Evolutionary conservation across 2,113 vertebrate genomes (phyloP).

Genomic region (Mellivora capensis): DNA sequence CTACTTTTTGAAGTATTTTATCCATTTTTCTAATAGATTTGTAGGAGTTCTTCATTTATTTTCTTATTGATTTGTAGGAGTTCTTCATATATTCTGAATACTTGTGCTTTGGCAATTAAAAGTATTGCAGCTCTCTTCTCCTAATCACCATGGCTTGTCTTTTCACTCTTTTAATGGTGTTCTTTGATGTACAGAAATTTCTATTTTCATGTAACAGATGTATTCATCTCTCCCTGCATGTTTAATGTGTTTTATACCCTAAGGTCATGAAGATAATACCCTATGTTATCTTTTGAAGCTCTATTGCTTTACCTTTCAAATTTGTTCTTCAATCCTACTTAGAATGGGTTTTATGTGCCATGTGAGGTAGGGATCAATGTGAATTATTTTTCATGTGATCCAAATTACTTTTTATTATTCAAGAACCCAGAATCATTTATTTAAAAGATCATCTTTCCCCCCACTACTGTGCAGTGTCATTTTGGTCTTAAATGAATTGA

Average conservation of each 20-base stretch:
- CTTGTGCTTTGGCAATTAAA: background rate
- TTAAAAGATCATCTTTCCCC: background rate
- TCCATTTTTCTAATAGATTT: background rate
- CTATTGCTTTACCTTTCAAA: background rate
- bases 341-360: background rate
- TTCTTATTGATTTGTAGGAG: background rate
- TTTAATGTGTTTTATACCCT: background rate
- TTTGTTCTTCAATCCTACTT: background rate
- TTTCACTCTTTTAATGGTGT: background rate
- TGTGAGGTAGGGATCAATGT: background rate
- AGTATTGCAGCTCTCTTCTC: background rate
- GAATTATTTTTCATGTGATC: background rate
- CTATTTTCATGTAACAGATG: background rate
- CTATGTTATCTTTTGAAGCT: background rate
- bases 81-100: background rate
- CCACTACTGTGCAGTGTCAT: background rate
- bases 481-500: background rate
- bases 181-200: background rate
- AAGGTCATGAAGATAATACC: background rate
- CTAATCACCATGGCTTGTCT: background rate
- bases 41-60: background rate
- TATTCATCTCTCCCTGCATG: background rate
- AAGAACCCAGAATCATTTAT: background rate
- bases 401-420: background rate
- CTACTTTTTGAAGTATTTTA: background rate